Evolutionary conservation across 2,797 vertebrate species (phyloP).

Genomic region (Galago senegalensis): DNA sequence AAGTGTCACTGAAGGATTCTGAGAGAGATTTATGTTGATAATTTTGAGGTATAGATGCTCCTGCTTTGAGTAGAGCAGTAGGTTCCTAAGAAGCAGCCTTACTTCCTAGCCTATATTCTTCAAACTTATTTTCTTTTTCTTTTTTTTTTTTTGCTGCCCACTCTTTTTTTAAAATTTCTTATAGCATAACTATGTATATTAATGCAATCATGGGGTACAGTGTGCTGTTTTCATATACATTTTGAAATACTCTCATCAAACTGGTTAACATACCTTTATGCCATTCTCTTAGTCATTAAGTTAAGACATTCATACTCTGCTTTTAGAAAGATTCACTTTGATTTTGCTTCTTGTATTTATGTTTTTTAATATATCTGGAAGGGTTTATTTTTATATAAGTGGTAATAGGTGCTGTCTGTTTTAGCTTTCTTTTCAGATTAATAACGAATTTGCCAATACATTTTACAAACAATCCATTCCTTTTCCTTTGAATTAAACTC

Average conservation of each 20-base stretch:
- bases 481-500: conserved; percentile 47
- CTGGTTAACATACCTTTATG: no score
- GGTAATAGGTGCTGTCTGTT: neutral
- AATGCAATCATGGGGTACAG: no score
- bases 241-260: no score
- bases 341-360: neutral
- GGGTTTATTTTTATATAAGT: neutral
- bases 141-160: no score
- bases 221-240: no score
- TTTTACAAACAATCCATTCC: conserved; percentile 15
- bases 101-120: neutral
- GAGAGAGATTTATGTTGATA: conserved; percentile 5
- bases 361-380: neutral
- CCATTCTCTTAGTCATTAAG: no score
- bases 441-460: neutral
- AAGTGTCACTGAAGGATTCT: neutral
- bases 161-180: no score
- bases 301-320: no score
- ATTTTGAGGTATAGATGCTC: conserved; percentile 27
- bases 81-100: neutral
- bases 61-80: conserved; percentile 11
- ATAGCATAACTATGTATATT: no score
- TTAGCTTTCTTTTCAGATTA: neutral
- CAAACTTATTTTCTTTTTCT: neutral
- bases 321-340: neutral